Conservation (phyloP, 1,140 invertebrate genomes). For the Dinothrombium tinctorium region DNA sequence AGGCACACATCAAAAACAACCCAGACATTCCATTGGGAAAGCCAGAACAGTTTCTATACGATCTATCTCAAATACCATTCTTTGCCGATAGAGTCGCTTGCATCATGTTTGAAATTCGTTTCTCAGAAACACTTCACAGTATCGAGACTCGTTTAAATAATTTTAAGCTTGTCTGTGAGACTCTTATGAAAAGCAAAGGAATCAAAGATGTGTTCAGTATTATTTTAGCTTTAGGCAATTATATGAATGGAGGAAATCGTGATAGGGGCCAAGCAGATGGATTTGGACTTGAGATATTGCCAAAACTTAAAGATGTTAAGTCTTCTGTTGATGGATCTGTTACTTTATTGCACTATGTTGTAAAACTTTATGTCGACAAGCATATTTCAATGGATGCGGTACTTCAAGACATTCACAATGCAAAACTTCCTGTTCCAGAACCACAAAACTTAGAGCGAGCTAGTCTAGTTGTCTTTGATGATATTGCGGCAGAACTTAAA, state of each 20-base stretch:
- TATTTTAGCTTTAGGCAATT: slow-evolving; percentile 78
- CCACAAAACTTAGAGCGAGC: slow-evolving; percentile 66
- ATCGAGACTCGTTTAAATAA: slow-evolving; percentile 64
- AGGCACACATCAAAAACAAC: slow-evolving; percentile 38
- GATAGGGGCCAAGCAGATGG: slow-evolving; percentile 84
- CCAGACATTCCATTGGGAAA: slow-evolving; percentile 62
- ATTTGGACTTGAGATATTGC: slow-evolving; percentile 75
- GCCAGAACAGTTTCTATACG: slow-evolving; percentile 70
- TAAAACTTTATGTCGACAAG: slow-evolving; percentile 35
- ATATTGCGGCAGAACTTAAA: slow-evolving; percentile 37
- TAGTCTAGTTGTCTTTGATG: slow-evolving; percentile 60
- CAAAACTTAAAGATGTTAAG: slow-evolving; percentile 84
- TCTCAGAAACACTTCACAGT: slow-evolving; percentile 52
- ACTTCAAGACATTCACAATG: background rate
- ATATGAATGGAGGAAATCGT: slow-evolving; percentile 84
- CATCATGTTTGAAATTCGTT: slow-evolving; percentile 75
- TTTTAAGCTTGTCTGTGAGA: slow-evolving; percentile 57
- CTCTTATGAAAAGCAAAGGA: slow-evolving; percentile 43
- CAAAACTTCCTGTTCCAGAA: slow-evolving; percentile 56
- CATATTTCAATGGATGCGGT: slow-evolving; percentile 5
- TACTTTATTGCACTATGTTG: slow-evolving; percentile 76
- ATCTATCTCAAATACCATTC: slow-evolving; percentile 61
- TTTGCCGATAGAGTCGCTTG: slow-evolving; percentile 76
- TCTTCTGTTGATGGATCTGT: slow-evolving; percentile 48
- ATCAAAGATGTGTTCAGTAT: slow-evolving; percentile 63